Conservation (phyloP, 2,797 vertebrate genomes). For the Eupleurogrammus muticus region DNA sequence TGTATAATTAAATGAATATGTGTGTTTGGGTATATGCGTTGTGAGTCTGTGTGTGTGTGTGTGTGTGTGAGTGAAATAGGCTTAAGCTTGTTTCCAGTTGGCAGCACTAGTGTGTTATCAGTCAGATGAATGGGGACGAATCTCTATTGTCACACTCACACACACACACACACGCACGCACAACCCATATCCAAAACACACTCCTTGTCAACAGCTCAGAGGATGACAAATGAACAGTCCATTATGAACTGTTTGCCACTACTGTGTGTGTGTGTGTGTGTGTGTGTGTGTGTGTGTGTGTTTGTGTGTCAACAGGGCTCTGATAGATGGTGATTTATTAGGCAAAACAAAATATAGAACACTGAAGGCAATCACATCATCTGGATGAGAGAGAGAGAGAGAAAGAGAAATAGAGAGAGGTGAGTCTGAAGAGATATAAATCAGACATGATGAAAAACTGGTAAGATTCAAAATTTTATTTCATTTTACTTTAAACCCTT, state of each 20-base stretch:
- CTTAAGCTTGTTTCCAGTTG: conserved; percentile 34
- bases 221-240: conserved; percentile 71
- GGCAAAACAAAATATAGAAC: conserved; percentile 64
- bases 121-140: conserved; percentile 60
- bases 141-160: conserved; percentile 46
- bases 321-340: conserved; percentile 76
- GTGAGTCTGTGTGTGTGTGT: conserved; percentile 3
- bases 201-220: conserved; percentile 67
- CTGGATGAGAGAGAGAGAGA: conserved; percentile 11
- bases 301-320: conserved; percentile 34
- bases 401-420: neutral
- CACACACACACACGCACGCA: conserved; percentile 16
- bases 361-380: conserved; percentile 65
- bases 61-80: conserved; percentile 15
- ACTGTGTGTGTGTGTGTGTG: conserved; percentile 31
- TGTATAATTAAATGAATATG: too few species aligned
- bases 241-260: conserved; percentile 63
- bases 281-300: conserved; percentile 38
- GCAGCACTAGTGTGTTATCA: conserved; percentile 56
- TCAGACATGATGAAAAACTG: neutral
- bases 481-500: too few species aligned
- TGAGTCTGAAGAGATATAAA: conserved; percentile 9
- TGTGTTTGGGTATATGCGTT: too few species aligned
- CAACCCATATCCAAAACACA: conserved; percentile 45
- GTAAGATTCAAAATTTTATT: too few species aligned